phyloP scores from a whole-genome alignment of 1,140 invertebrate genomes.

The Aphelenchoides fujianensis region DNA sequence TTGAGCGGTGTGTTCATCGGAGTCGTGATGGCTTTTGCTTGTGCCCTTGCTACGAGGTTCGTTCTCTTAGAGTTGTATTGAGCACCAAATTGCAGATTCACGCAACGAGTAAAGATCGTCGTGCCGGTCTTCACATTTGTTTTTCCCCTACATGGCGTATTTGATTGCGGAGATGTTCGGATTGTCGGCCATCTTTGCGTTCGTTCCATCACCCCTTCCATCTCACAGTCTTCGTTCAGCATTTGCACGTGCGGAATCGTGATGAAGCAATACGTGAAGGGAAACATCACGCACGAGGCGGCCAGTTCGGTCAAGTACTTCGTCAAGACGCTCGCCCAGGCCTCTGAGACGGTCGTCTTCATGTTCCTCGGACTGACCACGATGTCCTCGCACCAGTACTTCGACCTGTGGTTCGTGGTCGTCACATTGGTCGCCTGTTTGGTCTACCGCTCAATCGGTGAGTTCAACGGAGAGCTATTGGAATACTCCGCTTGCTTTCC shows the following conservation, averaged over 20 bases:
- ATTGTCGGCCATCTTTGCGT: slow-evolving; percentile 60
- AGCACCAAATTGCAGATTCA: slow-evolving; percentile 37
- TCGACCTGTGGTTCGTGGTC: slow-evolving; percentile 90
- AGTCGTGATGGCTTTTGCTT: slow-evolving; percentile 67
- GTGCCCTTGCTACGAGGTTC: slow-evolving; percentile 67
- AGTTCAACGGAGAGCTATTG: slow-evolving; percentile 5
- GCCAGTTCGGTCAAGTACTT: slow-evolving; percentile 95
- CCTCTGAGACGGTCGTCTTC: slow-evolving; percentile 93
- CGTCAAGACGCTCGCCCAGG: slow-evolving; percentile 81
- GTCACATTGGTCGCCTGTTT: slow-evolving; percentile 91
- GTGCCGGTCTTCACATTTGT: slow-evolving; percentile 50
- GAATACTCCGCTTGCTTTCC: not conserved
- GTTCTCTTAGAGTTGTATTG: slow-evolving; percentile 6
- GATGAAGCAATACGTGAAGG: slow-evolving; percentile 97
- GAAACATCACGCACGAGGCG: slow-evolving; percentile 95
- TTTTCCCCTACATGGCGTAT: not conserved
- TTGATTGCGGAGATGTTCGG: slow-evolving; percentile 51
- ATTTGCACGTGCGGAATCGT: slow-evolving; percentile 90
- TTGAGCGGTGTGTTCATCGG: slow-evolving; percentile 88
- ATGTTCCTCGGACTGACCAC: slow-evolving; percentile 96
- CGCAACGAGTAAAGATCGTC: slow-evolving; percentile 38
- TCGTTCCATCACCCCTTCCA: slow-evolving; percentile 4
- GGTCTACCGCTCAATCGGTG: slow-evolving; percentile 76
- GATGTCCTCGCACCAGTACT: slow-evolving; percentile 68
- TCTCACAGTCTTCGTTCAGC: slow-evolving; percentile 65